Percentiles rank a stretch among this genome's conserved stretches.
Conservation (phyloP, 2,888 invertebrate genomes). For the Calliphora vomitoria region DNA sequence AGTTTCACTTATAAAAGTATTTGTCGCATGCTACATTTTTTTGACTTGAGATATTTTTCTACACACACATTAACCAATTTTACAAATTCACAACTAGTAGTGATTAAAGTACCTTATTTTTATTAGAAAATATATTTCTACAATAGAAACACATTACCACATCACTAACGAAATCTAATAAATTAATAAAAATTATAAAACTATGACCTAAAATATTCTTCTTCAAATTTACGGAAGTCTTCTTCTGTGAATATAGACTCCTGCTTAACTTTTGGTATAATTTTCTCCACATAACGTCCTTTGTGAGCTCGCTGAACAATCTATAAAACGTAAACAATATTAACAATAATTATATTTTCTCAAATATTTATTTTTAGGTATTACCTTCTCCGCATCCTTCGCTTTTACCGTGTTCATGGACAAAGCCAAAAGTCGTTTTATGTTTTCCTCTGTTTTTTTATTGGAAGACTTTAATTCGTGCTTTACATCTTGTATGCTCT, state of each 20-base stretch:
- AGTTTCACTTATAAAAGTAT: too few species aligned
- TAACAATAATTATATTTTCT: not conserved
- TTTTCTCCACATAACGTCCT: constrained; percentile 64
- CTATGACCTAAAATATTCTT: constrained; percentile 72
- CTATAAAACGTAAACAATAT: constrained; percentile 47
- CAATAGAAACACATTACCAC: not conserved
- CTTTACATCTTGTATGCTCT: constrained; percentile 66
- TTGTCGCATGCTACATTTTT: too few species aligned
- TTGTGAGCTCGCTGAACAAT: constrained; percentile 73
- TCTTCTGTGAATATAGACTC: constrained; percentile 75
- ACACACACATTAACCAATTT: too few species aligned
- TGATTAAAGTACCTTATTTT: too few species aligned
- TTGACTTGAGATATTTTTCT: too few species aligned
- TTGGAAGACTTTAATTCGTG: constrained; percentile 56
- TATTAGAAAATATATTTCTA: not conserved
- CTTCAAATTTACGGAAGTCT: constrained; percentile 75
- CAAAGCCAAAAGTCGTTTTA: constrained; percentile 70
- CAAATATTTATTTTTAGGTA: not conserved
- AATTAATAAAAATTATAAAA: constrained; percentile 3
- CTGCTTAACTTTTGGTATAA: constrained; percentile 63
- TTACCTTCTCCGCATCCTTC: constrained; percentile 73
- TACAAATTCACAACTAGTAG: too few species aligned
- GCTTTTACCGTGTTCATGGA: constrained; percentile 70
- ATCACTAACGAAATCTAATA: not conserved
- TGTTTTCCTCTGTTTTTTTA: constrained; percentile 71